Evolutionary conservation across 2,113 vertebrate species (phyloP).

Genomic region (Misgurnus anguillicaudatus): DNA sequence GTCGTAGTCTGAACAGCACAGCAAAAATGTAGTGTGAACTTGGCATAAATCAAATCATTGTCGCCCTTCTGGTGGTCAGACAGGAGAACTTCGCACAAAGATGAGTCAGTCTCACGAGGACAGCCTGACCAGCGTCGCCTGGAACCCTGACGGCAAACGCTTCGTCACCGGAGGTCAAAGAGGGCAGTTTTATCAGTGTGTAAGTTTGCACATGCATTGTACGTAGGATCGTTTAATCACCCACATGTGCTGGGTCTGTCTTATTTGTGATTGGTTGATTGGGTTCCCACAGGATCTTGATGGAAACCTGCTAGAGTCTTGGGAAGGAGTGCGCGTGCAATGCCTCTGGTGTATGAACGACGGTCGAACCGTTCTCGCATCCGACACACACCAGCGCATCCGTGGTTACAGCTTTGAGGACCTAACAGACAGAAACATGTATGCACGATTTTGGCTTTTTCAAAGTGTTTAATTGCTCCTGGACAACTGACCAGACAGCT

Average conservation of each 20-base stretch:
- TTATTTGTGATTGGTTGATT: background rate
- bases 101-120: conserved; percentile 99
- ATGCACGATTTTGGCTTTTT: conserved; percentile 42
- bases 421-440: conserved; percentile 99
- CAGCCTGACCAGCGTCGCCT: conserved; percentile 97
- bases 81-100: conserved; percentile 97
- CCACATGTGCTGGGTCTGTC: background rate
- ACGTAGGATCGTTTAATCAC: background rate
- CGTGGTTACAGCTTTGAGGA: conserved; percentile 99
- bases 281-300: conserved; percentile 85
- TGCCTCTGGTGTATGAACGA: conserved; percentile 97
- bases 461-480: background rate
- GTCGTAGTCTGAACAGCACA: too few species aligned
- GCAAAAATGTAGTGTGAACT: too few species aligned
- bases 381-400: conserved; percentile 98
- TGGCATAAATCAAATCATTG: background rate
- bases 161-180: conserved; percentile 97
- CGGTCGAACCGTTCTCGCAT: conserved; percentile 94
- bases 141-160: conserved; percentile 98
- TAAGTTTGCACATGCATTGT: conserved; percentile 72
- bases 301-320: conserved; percentile 96
- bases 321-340: conserved; percentile 98
- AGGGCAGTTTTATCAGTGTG: conserved; percentile 99
- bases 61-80: conserved; percentile 72
- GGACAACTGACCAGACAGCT: background rate